Conservation (phyloP, 2,888 invertebrate species). For the Stictocephala bisonia region DNA sequence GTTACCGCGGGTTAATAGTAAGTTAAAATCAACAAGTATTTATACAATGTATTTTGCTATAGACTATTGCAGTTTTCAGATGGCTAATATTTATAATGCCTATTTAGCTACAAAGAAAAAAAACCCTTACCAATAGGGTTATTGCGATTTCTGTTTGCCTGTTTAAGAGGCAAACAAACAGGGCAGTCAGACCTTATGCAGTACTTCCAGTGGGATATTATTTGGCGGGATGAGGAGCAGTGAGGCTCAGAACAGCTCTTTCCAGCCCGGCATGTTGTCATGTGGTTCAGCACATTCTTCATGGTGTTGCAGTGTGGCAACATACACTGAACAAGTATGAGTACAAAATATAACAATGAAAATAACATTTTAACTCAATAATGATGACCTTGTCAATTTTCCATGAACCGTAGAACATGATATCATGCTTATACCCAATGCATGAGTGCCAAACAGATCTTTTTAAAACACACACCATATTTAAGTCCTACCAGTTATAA, state of each 20-base stretch:
- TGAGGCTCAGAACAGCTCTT: conserved; percentile 93
- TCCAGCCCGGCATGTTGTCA: conserved; percentile 96
- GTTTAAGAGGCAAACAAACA: conserved; percentile 96
- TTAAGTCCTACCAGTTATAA: too few species aligned
- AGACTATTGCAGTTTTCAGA: not conserved
- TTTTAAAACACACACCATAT: too few species aligned
- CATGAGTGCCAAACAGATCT: too few species aligned
- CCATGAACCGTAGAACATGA: too few species aligned
- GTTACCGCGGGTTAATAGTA: too few species aligned
- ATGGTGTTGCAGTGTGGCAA: conserved; percentile 99
- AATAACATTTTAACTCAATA: not conserved
- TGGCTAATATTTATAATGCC: not conserved
- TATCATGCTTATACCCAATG: too few species aligned
- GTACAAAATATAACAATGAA: conserved; percentile 48
- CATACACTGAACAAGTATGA: conserved; percentile 71
- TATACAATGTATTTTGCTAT: conserved; percentile 8
- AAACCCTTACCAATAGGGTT: conserved; percentile 67
- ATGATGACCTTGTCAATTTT: not conserved
- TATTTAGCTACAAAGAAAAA: too few species aligned
- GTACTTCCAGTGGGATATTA: conserved; percentile 99
- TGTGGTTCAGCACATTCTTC: conserved; percentile 99
- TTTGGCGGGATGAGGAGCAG: conserved; percentile 98
- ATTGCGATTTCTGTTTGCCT: conserved; percentile 82
- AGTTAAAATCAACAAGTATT: too few species aligned
- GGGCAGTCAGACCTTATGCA: conserved; percentile 96